Conservation (phyloP, 2,797 vertebrate species). For the Pseudochromis fuscus region DNA sequence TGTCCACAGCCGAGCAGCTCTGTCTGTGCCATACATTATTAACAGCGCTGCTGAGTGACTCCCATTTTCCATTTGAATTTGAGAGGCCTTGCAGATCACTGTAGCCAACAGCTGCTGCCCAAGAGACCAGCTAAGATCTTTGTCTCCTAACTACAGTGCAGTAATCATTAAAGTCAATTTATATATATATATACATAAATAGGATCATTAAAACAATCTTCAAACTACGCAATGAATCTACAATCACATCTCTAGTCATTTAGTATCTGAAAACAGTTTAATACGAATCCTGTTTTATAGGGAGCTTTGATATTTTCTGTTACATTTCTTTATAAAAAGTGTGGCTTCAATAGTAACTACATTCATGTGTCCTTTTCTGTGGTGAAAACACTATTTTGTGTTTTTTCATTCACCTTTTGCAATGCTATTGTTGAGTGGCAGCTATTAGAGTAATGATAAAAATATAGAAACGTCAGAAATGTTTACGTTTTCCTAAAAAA, state of each 20-base stretch:
- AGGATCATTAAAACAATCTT: neutral
- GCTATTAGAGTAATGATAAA: neutral
- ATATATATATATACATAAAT: neutral
- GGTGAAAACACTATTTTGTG: neutral
- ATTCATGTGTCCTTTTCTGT: neutral
- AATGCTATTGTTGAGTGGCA: slow-evolving; percentile 2
- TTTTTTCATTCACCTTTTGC: neutral
- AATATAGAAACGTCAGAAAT: neutral
- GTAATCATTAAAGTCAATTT: slow-evolving; percentile 21
- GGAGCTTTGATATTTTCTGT: neutral
- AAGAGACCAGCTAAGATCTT: slow-evolving; percentile 57
- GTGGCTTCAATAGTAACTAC: neutral
- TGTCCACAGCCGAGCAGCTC: slow-evolving; percentile 69
- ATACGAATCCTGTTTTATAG: slow-evolving; percentile 7
- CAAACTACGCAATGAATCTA: slow-evolving; percentile 12
- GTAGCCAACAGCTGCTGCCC: slow-evolving; percentile 80
- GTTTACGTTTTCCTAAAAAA: slow-evolving; percentile 21
- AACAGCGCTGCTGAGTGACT: slow-evolving; percentile 78
- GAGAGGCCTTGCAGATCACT: slow-evolving; percentile 80
- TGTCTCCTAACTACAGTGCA: slow-evolving; percentile 39
- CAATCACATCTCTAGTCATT: neutral
- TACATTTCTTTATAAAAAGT: neutral
- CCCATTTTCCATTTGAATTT: slow-evolving; percentile 83
- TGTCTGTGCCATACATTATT: slow-evolving; percentile 83
- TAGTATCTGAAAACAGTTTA: slow-evolving; percentile 19